These are phyloP conservation scores for Benthosema pterotum DNA, from an alignment of 2,797 vertebrate species.

Conservation along the genomic window DNA sequence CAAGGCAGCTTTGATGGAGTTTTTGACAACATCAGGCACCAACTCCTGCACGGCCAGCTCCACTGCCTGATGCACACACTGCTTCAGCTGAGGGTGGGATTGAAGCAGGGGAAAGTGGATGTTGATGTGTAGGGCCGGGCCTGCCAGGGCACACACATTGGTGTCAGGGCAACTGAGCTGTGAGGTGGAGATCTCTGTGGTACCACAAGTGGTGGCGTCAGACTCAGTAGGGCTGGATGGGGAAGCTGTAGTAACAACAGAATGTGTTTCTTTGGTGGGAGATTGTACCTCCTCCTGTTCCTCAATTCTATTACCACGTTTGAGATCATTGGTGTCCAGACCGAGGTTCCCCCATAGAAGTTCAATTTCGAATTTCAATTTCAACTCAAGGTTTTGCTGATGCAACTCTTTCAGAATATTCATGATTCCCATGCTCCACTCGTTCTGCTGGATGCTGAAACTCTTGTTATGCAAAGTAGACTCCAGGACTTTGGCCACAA, in stretches of 20 bases:
- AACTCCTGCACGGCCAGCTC: slow-evolving; percentile 97
- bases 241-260: slow-evolving; percentile 91
- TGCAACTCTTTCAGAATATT: slow-evolving; percentile 98
- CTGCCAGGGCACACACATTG: slow-evolving; percentile 95
- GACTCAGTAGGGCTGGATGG: slow-evolving; percentile 88
- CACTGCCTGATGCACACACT: slow-evolving; percentile 96
- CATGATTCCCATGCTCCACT: slow-evolving; percentile 99
- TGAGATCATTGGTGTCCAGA: slow-evolving; percentile 97
- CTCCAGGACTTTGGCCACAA: slow-evolving; percentile 99
- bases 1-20: slow-evolving; percentile 99
- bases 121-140: slow-evolving; percentile 95
- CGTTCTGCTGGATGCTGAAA: slow-evolving; percentile 97
- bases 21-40: slow-evolving; percentile 95
- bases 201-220: slow-evolving; percentile 82
- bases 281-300: slow-evolving; percentile 98
- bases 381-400: slow-evolving; percentile 98
- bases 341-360: slow-evolving; percentile 99
- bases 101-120: slow-evolving; percentile 93
- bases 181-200: slow-evolving; percentile 94
- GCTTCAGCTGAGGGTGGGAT: slow-evolving; percentile 95
- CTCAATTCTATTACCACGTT: slow-evolving; percentile 96
- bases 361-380: slow-evolving; percentile 99
- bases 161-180: slow-evolving; percentile 99
- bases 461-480: slow-evolving; percentile 98
- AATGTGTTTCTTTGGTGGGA: slow-evolving; percentile 92